Conservation (phyloP, 2,888 invertebrate species). For the Stomorhina lunata region DNA sequence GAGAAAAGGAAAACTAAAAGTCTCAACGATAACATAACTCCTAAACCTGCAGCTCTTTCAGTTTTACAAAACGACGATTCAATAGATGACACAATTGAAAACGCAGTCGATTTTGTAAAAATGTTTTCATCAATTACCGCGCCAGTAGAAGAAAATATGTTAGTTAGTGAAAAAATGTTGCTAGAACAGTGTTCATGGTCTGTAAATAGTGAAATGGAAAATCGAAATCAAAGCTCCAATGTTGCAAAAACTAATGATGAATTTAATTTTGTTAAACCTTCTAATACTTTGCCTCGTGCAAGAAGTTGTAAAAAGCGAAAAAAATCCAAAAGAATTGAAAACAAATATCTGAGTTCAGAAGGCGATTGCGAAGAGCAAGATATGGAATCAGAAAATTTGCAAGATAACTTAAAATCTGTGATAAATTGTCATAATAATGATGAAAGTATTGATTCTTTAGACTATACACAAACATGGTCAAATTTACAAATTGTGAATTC, state of each 20-base stretch:
- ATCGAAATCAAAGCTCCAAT: not conserved
- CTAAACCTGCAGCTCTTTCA: not conserved
- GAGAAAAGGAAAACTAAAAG: constrained; percentile 1
- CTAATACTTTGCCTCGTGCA: not conserved
- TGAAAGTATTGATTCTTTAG: not conserved
- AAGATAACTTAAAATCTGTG: constrained; percentile 18
- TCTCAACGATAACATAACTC: not conserved
- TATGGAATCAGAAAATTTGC: not conserved
- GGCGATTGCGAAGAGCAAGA: constrained; percentile 31
- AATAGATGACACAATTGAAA: constrained; percentile 15
- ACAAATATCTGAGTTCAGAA: constrained; percentile 47
- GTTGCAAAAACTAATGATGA: not conserved
- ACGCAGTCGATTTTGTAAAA: constrained; percentile 53
- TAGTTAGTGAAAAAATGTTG: constrained; percentile 13
- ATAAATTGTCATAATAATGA: constrained; percentile 18
- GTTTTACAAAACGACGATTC: not conserved
- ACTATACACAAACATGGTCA: not conserved
- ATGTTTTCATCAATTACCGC: constrained; percentile 6
- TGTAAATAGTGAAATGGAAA: not conserved
- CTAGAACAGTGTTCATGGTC: constrained; percentile 7
- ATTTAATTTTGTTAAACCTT: constrained; percentile 1
- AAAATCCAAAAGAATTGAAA: not conserved
- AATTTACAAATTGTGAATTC: not conserved
- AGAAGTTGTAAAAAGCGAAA: not conserved
- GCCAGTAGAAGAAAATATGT: not conserved